Conservation (phyloP, 2,888 invertebrate genomes). For the Andrena haemorrhoa region DNA sequence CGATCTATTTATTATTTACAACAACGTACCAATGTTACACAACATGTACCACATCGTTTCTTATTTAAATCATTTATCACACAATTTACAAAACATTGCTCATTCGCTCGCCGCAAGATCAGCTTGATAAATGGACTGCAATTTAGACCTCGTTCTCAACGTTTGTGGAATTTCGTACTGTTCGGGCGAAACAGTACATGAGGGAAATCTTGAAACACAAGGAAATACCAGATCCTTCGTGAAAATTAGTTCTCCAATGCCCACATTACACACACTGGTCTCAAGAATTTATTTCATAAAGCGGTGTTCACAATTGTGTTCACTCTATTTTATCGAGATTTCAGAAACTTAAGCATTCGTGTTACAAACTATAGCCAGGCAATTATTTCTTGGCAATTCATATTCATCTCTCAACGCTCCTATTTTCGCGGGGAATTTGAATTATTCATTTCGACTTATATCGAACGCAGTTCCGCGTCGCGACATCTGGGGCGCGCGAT, state of each 20-base stretch:
- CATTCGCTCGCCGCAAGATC: slow-evolving; percentile 68
- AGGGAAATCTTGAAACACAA: background rate
- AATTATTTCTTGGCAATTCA: background rate
- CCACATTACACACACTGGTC: background rate
- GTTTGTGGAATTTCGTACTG: slow-evolving; percentile 11
- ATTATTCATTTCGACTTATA: too few relatives aligned
- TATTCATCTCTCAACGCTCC: background rate
- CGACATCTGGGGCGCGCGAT: background rate
- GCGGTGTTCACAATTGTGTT: background rate
- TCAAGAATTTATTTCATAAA: slow-evolving; percentile 17
- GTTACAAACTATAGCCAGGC: background rate
- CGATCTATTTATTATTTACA: slow-evolving; percentile 83
- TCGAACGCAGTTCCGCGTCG: too few relatives aligned
- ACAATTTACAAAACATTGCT: slow-evolving; percentile 80
- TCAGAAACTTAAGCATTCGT: too few relatives aligned
- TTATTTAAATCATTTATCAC: slow-evolving; percentile 77
- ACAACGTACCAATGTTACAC: slow-evolving; percentile 78
- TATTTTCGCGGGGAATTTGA: too few relatives aligned
- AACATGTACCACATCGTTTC: slow-evolving; percentile 72
- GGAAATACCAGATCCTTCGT: slow-evolving; percentile 3
- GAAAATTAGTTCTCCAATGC: slow-evolving; percentile 26
- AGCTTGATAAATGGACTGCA: slow-evolving; percentile 60
- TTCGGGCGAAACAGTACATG: slow-evolving; percentile 4
- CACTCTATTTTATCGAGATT: background rate
- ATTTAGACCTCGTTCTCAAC: slow-evolving; percentile 58